phyloP scores from a whole-genome alignment of 2,888 invertebrate species.

The Ectemnius cavifrons region DNA sequence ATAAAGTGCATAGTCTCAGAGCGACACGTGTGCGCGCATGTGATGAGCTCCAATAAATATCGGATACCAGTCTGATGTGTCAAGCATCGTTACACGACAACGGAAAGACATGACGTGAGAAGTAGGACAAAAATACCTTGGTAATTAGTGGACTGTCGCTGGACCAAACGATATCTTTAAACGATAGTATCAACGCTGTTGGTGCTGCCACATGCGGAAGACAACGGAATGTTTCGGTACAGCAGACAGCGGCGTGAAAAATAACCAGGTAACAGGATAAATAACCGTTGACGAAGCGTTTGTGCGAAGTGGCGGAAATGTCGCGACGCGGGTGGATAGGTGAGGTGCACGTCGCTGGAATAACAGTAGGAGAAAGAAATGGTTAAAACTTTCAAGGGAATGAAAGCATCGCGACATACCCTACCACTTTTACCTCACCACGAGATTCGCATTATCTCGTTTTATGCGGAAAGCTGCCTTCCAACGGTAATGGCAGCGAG shows the following conservation, averaged over 20 bases:
- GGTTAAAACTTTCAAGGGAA: background rate
- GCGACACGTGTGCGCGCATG: constrained; percentile 7
- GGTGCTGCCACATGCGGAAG: constrained; percentile 27
- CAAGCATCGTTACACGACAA: background rate
- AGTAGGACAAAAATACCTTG: constrained; percentile 6
- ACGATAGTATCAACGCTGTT: constrained; percentile 25
- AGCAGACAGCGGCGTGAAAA: constrained; percentile 30
- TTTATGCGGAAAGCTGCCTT: constrained; percentile 41
- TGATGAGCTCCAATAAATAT: constrained; percentile 22
- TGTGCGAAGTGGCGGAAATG: constrained; percentile 33
- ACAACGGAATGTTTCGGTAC: constrained; percentile 37
- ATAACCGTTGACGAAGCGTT: constrained; percentile 52
- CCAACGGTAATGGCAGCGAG: constrained; percentile 23
- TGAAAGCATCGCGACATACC: too few species aligned
- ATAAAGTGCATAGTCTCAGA: constrained; percentile 42
- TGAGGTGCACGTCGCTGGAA: too few species aligned
- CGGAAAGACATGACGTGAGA: background rate
- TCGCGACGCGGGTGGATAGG: background rate
- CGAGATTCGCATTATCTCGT: constrained; percentile 52
- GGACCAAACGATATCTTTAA: constrained; percentile 2
- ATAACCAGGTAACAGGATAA: constrained; percentile 55
- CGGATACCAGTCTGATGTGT: background rate
- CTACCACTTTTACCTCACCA: too few species aligned
- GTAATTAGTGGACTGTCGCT: constrained; percentile 14
- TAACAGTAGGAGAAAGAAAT: background rate